These are phyloP conservation scores for Andrena minutula DNA, from an alignment of 2,888 invertebrate genomes.

Conservation along the genomic window DNA sequence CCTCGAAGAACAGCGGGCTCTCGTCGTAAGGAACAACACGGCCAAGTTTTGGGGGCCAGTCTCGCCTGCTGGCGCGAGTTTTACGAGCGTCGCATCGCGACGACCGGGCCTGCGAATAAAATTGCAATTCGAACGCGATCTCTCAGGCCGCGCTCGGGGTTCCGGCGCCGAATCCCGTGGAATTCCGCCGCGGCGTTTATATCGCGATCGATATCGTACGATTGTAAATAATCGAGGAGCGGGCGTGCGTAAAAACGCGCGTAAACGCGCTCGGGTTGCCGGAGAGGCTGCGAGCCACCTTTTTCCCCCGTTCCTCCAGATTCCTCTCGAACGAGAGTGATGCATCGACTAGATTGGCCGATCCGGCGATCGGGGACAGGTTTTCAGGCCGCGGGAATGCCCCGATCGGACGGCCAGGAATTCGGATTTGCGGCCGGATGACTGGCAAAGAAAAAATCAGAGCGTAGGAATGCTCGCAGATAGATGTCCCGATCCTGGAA, in stretches of 20 bases:
- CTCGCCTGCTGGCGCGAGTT: conserved; percentile 54
- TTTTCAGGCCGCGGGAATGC: conserved; percentile 18
- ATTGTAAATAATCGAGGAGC: conserved; percentile 75
- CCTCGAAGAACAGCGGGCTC: conserved; percentile 23
- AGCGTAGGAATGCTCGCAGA: conserved; percentile 31
- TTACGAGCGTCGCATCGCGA: conserved; percentile 50
- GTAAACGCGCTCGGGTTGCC: conserved; percentile 61
- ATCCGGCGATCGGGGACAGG: neutral
- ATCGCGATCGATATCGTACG: conserved; percentile 74
- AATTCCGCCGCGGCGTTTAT: conserved; percentile 41
- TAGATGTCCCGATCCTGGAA: conserved; percentile 3
- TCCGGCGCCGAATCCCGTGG: conserved; percentile 47
- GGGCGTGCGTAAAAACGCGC: conserved; percentile 66
- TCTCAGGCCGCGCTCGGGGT: conserved; percentile 27
- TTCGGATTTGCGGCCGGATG: conserved; percentile 9
- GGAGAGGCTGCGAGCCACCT: conserved; percentile 5
- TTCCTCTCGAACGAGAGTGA: conserved; percentile 12
- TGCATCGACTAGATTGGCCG: neutral
- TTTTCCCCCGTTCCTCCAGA: neutral
- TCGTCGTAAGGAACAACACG: conserved; percentile 37
- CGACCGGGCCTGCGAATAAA: conserved; percentile 39
- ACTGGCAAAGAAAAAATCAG: conserved; percentile 16
- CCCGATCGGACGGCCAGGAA: conserved; percentile 22
- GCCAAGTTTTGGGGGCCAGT: conserved; percentile 35
- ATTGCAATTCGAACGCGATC: conserved; percentile 40